These are phyloP conservation scores for Potamilus streckersoni DNA, from an alignment of 1,140 invertebrate genomes.

Conservation along the genomic window DNA sequence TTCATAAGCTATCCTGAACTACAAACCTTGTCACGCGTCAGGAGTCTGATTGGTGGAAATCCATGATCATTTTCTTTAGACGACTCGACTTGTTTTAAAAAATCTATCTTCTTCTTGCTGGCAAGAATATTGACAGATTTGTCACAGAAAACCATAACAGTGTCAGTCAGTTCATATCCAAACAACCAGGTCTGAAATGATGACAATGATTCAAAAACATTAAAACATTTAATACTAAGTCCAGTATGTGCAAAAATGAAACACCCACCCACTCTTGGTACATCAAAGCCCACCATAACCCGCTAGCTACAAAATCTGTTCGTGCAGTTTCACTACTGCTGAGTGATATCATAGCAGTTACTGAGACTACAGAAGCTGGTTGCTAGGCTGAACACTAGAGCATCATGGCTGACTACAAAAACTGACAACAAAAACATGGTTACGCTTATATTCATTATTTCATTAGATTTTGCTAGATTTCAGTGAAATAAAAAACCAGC, in stretches of 20 bases:
- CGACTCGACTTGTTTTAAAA: slow-evolving; percentile 91
- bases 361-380: no score
- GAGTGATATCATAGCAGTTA: no score
- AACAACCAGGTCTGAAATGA: slow-evolving; percentile 91
- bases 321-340: no score
- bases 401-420: no score
- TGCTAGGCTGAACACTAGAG: no score
- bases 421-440: no score
- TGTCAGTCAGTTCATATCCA: slow-evolving; percentile 96
- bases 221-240: neutral
- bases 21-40: slow-evolving; percentile 88
- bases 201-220: neutral
- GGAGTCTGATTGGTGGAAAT: slow-evolving; percentile 87
- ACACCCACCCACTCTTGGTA: neutral
- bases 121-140: slow-evolving; percentile 89
- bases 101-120: slow-evolving; percentile 98
- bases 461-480: no score
- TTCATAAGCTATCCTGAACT: neutral
- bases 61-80: slow-evolving; percentile 79
- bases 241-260: neutral
- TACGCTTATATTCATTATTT: no score
- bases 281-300: neutral
- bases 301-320: no score
- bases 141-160: slow-evolving; percentile 90
- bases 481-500: no score